A percentile compares a stretch with the other conserved stretches of the same genome.
Conservation (phyloP, 2,797 vertebrate species). For the Linurgus olivaceus region DNA sequence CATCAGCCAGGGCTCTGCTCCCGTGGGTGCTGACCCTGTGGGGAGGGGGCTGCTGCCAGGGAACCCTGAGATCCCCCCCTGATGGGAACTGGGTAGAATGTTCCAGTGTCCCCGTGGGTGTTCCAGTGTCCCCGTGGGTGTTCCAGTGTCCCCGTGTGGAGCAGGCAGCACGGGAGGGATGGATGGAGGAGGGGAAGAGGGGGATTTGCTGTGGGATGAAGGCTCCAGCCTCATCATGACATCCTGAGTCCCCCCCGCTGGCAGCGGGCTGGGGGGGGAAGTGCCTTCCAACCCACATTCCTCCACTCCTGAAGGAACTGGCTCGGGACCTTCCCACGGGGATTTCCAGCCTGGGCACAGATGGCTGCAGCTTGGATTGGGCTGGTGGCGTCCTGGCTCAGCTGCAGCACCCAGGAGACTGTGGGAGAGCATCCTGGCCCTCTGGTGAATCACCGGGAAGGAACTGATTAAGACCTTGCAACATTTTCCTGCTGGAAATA, state of each 20-base stretch:
- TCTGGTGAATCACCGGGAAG: background rate
- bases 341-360: slow-evolving; percentile 60
- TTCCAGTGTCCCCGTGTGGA: background rate
- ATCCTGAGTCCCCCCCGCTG: background rate
- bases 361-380: background rate
- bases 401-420: background rate
- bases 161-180: background rate
- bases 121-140: rapidly evolving
- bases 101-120: rapidly evolving
- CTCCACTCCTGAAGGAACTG: background rate
- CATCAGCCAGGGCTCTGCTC: rapidly evolving
- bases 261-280: background rate
- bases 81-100: rapidly evolving
- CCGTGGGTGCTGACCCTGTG: background rate
- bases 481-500: slow-evolving; percentile 13
- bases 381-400: background rate
- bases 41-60: background rate
- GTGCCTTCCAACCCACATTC: background rate
- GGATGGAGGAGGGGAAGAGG: rapidly evolving
- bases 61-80: background rate
- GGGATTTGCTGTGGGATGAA: background rate
- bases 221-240: background rate
- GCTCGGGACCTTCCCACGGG: slow-evolving; percentile 37
- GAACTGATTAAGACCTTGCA: background rate
- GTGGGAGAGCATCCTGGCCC: background rate